Percentiles rank a stretch among this genome's conserved stretches.
Evolutionary conservation across 2,888 invertebrate genomes (phyloP).

Genomic region (Drosophila suboccidentalis): DNA sequence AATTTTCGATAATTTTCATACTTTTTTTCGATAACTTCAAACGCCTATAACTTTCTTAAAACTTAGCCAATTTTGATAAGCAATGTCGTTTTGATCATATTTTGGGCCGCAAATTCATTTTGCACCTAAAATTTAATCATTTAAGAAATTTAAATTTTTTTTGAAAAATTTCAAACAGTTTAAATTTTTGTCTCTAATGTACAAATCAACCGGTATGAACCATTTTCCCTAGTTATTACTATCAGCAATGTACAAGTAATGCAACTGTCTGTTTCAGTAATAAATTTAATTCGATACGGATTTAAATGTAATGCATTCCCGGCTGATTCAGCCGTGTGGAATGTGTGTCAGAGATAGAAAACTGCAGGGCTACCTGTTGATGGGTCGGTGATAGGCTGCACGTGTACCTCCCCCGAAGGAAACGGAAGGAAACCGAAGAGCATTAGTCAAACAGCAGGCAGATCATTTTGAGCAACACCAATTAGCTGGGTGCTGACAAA

Average conservation of each 20-base stretch:
- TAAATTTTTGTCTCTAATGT: too few relatives aligned
- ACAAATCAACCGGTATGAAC: too few relatives aligned
- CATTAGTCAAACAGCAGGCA: slow-evolving; percentile 79
- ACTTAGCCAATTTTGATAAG: too few relatives aligned
- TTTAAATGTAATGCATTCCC: neutral
- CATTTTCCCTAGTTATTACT: neutral
- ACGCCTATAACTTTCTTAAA: too few relatives aligned
- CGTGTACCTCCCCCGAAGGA: slow-evolving; percentile 41
- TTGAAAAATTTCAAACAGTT: too few relatives aligned
- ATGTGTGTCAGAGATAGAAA: slow-evolving; percentile 44
- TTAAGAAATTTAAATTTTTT: too few relatives aligned
- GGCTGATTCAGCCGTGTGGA: slow-evolving; percentile 55
- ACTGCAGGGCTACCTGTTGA: slow-evolving; percentile 64
- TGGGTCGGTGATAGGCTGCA: slow-evolving; percentile 30
- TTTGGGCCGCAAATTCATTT: neutral
- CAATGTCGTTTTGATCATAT: neutral
- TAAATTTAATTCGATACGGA: slow-evolving; percentile 16
- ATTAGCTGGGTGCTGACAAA: slow-evolving; percentile 81
- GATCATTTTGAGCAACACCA: slow-evolving; percentile 65
- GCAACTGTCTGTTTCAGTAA: slow-evolving; percentile 3
- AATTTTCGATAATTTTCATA: too few relatives aligned
- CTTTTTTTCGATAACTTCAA: too few relatives aligned
- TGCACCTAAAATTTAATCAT: neutral
- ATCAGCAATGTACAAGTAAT: neutral
- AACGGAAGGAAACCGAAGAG: slow-evolving; percentile 69